phyloP scores from a whole-genome alignment of 2,888 invertebrate species.

The Andrena bicolor region DNA sequence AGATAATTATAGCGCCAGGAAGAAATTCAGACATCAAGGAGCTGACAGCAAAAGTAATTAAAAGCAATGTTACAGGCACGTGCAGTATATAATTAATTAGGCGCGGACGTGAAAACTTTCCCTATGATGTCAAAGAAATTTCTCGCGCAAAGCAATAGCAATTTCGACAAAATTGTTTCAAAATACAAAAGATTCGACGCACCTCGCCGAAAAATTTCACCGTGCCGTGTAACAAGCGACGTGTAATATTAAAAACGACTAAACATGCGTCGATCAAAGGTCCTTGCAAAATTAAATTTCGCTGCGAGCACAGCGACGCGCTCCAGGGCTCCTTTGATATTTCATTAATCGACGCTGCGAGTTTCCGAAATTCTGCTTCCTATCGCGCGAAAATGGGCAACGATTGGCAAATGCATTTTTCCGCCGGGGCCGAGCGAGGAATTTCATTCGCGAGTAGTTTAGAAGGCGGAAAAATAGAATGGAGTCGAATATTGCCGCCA shows the following conservation, averaged over 20 bases:
- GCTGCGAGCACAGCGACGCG: background rate
- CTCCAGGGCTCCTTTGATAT: conserved; percentile 7
- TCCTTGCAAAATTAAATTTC: conserved; percentile 28
- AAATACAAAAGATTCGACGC: background rate
- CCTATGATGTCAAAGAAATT: background rate
- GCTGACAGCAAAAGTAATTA: background rate
- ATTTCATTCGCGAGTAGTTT: conserved; percentile 60
- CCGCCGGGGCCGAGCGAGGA: conserved; percentile 30
- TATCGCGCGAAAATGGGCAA: conserved; percentile 1
- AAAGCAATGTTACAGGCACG: background rate
- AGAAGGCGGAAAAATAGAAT: conserved; percentile 26
- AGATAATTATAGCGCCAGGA: background rate
- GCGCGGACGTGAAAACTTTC: background rate
- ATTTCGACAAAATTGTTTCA: conserved; percentile 1
- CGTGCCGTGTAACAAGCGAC: background rate
- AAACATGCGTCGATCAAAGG: conserved; percentile 3
- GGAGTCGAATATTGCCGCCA: conserved; percentile 46
- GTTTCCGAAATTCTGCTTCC: background rate
- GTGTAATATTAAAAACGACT: conserved; percentile 13
- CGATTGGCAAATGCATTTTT: conserved; percentile 26
- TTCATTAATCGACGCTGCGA: conserved; percentile 8
- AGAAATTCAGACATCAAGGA: background rate
- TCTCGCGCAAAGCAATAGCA: conserved; percentile 1
- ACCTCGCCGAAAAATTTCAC: background rate
- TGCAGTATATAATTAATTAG: conserved; percentile 1